Evolutionary conservation across 2,888 invertebrate species (phyloP).

Genomic region (Drosophila ustulata): DNA sequence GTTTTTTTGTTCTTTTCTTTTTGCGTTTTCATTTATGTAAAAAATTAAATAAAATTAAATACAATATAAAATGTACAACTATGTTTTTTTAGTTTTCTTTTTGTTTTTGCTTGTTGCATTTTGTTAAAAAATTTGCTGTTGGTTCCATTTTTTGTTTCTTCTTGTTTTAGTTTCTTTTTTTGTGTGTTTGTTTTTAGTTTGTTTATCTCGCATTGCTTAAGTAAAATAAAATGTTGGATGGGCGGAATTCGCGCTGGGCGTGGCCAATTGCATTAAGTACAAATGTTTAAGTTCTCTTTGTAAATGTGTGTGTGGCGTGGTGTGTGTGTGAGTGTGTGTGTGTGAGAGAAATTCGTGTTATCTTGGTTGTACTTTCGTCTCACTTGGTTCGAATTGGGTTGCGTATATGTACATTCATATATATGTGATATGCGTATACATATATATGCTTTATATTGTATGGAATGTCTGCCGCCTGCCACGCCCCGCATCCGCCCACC

Average conservation of each 20-base stretch:
- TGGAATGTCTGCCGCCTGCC: conserved; percentile 61
- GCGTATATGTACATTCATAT: conserved; percentile 11
- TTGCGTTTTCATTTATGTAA: conserved; percentile 48
- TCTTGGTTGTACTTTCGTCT: conserved; percentile 28
- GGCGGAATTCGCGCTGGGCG: conserved; percentile 59
- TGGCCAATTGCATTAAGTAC: conserved; percentile 76
- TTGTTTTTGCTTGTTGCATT: conserved; percentile 30
- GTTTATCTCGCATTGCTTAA: conserved; percentile 52
- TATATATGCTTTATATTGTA: conserved; percentile 25
- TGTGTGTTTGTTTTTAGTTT: conserved; percentile 9
- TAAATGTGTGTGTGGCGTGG: conserved; percentile 11
- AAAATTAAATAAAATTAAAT: conserved; percentile 74
- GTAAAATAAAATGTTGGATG: conserved; percentile 69
- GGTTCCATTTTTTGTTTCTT: conserved; percentile 57
- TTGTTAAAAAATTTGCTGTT: conserved; percentile 65
- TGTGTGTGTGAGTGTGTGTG: conserved; percentile 24
- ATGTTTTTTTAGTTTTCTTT: conserved; percentile 32
- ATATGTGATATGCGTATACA: conserved; percentile 9
- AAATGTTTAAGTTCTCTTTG: conserved; percentile 69
- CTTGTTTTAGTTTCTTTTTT: conserved; percentile 31
- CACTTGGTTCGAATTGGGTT: conserved; percentile 24
- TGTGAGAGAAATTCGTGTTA: conserved; percentile 13
- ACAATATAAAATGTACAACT: conserved; percentile 79
- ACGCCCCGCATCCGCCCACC: conserved; percentile 53
- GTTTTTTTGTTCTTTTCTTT: conserved; percentile 53